Conservation (phyloP, 2,888 invertebrate species). For the Pheosia gnoma region DNA sequence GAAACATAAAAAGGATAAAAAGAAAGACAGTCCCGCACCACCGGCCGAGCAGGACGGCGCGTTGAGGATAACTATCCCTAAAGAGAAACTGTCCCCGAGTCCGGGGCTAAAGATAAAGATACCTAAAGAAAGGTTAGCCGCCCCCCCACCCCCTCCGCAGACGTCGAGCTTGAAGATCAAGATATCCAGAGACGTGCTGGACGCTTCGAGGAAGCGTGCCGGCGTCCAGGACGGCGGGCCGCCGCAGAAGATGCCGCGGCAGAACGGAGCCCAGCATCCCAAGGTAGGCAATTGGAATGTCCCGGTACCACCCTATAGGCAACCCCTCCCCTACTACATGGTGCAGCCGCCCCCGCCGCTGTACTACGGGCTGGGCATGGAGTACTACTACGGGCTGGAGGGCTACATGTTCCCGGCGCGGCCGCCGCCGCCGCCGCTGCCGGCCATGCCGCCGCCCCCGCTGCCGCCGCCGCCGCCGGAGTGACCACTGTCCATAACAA, state of each 20-base stretch:
- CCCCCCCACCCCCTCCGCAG: conserved; percentile 74
- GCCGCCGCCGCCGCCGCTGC: conserved; percentile 52
- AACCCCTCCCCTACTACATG: conserved; percentile 69
- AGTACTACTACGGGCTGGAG: conserved; percentile 53
- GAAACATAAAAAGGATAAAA: conserved; percentile 88
- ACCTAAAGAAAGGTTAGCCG: conserved; percentile 88
- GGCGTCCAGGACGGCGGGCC: conserved; percentile 50
- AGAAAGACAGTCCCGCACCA: conserved; percentile 52
- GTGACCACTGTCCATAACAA: conserved; percentile 24
- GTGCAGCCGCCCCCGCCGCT: conserved; percentile 71
- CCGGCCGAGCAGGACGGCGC: conserved; percentile 55
- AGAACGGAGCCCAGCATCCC: conserved; percentile 66
- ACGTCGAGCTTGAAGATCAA: conserved; percentile 88
- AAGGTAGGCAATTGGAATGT: conserved; percentile 72
- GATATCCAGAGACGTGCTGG: conserved; percentile 90
- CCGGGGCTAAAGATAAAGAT: conserved; percentile 91
- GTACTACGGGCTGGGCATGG: conserved; percentile 67
- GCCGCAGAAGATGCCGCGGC: conserved; percentile 65
- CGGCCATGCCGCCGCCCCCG: conserved; percentile 85
- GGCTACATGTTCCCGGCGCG: conserved; percentile 64
- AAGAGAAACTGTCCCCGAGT: conserved; percentile 66
- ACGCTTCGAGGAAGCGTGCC: conserved; percentile 72
- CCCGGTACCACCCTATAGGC: conserved; percentile 51
- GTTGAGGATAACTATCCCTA: conserved; percentile 72
- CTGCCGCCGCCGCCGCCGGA: conserved; percentile 86